A percentile compares a stretch with the other conserved stretches of the same genome.
Evolutionary conservation across 1,140 invertebrate species (phyloP).

Genomic region (Drosophila burlai): DNA sequence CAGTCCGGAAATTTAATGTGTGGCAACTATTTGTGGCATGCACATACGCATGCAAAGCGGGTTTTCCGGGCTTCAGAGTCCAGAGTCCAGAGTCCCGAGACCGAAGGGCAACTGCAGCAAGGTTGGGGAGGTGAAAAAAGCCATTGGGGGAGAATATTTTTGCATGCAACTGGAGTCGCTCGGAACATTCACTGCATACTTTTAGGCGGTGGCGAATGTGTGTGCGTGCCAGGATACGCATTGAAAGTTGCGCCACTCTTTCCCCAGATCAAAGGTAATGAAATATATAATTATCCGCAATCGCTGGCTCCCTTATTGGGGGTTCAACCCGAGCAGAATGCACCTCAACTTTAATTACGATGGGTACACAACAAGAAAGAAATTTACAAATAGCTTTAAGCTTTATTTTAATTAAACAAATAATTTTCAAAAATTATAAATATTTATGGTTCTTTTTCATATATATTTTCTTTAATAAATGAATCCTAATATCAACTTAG

Average conservation of each 20-base stretch:
- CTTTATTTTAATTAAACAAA: not conserved
- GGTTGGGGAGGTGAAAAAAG: not conserved
- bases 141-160: conserved; percentile 38
- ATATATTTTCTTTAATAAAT: too few species aligned
- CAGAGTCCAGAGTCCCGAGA: not conserved
- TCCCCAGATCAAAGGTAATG: conserved; percentile 26
- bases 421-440: too few species aligned
- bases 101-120: conserved; percentile 11
- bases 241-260: not conserved
- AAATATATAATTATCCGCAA: conserved; percentile 37
- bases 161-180: conserved; percentile 35
- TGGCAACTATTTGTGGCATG: conserved; percentile 63
- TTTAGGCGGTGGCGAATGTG: conserved; percentile 25
- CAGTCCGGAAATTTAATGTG: conserved; percentile 63
- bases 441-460: too few species aligned
- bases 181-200: conserved; percentile 34
- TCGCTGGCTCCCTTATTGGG: conserved; percentile 5
- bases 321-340: not conserved
- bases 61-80: not conserved
- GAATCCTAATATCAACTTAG: too few species aligned
- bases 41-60: conserved; percentile 48
- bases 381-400: not conserved
- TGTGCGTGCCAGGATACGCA: not conserved
- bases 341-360: conserved; percentile 28
- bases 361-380: not conserved